These are phyloP conservation scores for Brachyhypopomus gauderio DNA, from an alignment of 2,113 vertebrate species.

Conservation along the genomic window DNA sequence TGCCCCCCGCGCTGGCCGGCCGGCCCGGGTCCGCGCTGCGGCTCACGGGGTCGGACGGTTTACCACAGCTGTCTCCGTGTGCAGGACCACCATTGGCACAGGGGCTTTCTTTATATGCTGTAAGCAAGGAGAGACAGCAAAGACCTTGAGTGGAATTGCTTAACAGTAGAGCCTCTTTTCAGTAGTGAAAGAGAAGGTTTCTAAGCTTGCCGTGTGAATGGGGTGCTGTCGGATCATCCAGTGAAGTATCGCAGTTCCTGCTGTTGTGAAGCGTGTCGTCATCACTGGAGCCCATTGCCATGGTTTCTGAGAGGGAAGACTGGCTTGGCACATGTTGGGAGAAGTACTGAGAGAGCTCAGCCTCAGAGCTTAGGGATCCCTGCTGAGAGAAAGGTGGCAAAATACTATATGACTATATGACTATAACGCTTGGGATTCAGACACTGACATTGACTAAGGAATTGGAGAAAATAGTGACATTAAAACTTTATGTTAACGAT, in stretches of 20 bases:
- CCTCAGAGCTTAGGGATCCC: conserved; percentile 84
- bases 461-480: too few relatives aligned
- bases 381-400: conserved; percentile 49
- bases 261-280: conserved; percentile 76
- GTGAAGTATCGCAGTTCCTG: conserved; percentile 72
- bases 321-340: conserved; percentile 72
- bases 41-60: conserved; percentile 53
- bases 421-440: not conserved
- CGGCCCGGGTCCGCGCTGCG: conserved; percentile 64
- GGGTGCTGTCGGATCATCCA: conserved; percentile 70
- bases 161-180: not conserved
- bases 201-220: conserved; percentile 53
- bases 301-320: conserved; percentile 74
- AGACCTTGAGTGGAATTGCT: not conserved
- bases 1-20: conserved; percentile 74
- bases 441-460: too few relatives aligned
- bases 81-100: conserved; percentile 60
- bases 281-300: conserved; percentile 69
- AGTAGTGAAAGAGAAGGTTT: not conserved
- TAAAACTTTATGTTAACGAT: too few relatives aligned
- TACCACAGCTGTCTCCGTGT: conserved; percentile 49
- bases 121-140: conserved; percentile 7
- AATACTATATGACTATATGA: too few relatives aligned
- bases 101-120: conserved; percentile 67
- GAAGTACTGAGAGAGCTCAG: conserved; percentile 89